Percentiles rank a stretch among this genome's conserved stretches.
Conservation (phyloP, 2,797 vertebrate genomes). For the Antrozous pallidus region DNA sequence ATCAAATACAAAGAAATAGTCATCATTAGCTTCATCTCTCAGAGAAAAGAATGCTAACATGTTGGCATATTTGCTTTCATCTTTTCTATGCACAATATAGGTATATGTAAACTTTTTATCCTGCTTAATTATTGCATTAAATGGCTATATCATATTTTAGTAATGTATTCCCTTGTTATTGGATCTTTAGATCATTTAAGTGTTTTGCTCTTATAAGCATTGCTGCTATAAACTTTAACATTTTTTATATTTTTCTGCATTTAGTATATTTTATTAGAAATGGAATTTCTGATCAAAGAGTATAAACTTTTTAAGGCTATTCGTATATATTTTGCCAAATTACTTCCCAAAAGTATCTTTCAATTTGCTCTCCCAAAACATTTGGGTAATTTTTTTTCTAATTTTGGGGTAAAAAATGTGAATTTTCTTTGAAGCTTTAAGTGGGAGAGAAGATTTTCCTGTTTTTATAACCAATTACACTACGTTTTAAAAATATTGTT, state of each 20-base stretch:
- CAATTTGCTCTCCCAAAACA: background rate
- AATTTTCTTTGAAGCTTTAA: background rate
- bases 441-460: background rate
- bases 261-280: conserved; percentile 18
- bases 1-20: background rate
- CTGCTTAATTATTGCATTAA: background rate
- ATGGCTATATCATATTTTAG: background rate
- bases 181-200: background rate
- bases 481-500: background rate
- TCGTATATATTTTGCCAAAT: background rate
- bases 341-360: background rate
- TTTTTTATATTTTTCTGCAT: background rate
- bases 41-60: background rate
- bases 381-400: background rate
- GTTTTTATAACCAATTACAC: conserved; percentile 5
- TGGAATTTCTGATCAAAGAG: background rate
- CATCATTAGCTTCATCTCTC: background rate
- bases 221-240: background rate
- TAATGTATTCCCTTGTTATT: background rate
- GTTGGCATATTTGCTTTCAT: background rate
- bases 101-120: background rate
- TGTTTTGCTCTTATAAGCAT: background rate
- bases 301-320: background rate
- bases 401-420: background rate
- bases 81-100: background rate